These are phyloP conservation scores for Piezodorus guildinii DNA, from an alignment of 1,140 invertebrate species.

Conservation along the genomic window DNA sequence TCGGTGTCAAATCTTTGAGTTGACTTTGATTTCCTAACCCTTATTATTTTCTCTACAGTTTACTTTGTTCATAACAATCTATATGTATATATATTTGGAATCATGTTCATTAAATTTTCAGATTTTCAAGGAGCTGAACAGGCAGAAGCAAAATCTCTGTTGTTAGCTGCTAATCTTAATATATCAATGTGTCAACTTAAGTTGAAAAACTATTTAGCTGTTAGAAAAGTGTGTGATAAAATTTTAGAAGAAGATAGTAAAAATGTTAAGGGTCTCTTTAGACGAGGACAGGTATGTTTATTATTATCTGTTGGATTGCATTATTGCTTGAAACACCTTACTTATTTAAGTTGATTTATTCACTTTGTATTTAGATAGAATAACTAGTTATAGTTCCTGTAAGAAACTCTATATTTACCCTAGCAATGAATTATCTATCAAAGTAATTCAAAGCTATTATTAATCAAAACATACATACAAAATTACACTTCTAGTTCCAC, in stretches of 20 bases:
- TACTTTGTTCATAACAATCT: no score
- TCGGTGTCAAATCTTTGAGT: no score
- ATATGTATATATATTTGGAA: no score
- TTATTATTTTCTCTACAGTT: no score
- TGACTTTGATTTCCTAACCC: no score
- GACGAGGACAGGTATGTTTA: constrained; percentile 58
- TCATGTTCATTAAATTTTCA: constrained; percentile 21
- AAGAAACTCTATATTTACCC: no score
- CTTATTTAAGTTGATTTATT: background rate
- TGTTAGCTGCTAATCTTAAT: constrained; percentile 69
- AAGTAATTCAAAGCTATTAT: no score
- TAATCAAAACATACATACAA: no score
- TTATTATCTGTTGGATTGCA: background rate
- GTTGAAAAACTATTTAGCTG: constrained; percentile 56
- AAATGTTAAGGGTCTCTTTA: constrained; percentile 84
- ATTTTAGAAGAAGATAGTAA: constrained; percentile 61
- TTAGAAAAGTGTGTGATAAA: constrained; percentile 53
- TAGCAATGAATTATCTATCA: no score
- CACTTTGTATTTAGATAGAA: no score
- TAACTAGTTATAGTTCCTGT: no score
- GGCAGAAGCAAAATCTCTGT: constrained; percentile 46
- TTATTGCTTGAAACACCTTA: background rate
- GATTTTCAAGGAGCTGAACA: constrained; percentile 37
- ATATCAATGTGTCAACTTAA: constrained; percentile 76
- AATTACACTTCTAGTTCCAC: no score